These are phyloP conservation scores for Tragelaphus scriptus DNA, from an alignment of 2,113 vertebrate genomes.

Conservation along the genomic window DNA sequence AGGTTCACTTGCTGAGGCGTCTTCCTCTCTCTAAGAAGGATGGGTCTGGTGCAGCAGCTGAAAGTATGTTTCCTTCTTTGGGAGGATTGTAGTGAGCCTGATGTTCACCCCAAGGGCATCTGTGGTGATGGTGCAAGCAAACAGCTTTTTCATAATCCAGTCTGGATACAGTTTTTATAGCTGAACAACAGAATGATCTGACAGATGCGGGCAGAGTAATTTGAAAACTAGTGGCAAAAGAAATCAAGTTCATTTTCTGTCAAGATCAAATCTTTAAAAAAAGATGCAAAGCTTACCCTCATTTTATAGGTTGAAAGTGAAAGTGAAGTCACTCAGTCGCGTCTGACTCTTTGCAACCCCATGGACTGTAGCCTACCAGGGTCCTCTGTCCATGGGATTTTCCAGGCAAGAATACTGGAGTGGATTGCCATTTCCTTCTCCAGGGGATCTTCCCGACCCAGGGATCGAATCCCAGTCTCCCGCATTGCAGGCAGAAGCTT, in stretches of 20 bases:
- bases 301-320: neutral
- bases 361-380: too few relatives aligned
- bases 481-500: fast-evolving
- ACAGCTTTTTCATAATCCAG: slow-evolving; percentile 46
- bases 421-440: too few relatives aligned
- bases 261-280: slow-evolving; percentile 52
- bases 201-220: slow-evolving; percentile 64
- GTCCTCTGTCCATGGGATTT: too few relatives aligned
- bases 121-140: slow-evolving; percentile 19
- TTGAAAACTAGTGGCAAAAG: slow-evolving; percentile 60
- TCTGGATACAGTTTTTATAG: slow-evolving; percentile 54
- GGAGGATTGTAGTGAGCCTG: slow-evolving; percentile 45
- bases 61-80: slow-evolving; percentile 54
- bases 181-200: slow-evolving; percentile 43
- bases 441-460: too few relatives aligned
- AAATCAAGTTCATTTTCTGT: slow-evolving; percentile 72
- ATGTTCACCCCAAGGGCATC: slow-evolving; percentile 46
- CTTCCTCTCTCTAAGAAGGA: slow-evolving; percentile 32
- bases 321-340: too few relatives aligned
- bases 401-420: too few relatives aligned
- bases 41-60: slow-evolving; percentile 56
- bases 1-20: neutral
- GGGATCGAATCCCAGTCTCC: too few relatives aligned
- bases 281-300: neutral
- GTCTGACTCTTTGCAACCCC: too few relatives aligned